Evolutionary conservation across 2,113 vertebrate genomes (phyloP), one percentile per base, ranked within the genome.

Genomic region (Struthio camelus): DNA sequence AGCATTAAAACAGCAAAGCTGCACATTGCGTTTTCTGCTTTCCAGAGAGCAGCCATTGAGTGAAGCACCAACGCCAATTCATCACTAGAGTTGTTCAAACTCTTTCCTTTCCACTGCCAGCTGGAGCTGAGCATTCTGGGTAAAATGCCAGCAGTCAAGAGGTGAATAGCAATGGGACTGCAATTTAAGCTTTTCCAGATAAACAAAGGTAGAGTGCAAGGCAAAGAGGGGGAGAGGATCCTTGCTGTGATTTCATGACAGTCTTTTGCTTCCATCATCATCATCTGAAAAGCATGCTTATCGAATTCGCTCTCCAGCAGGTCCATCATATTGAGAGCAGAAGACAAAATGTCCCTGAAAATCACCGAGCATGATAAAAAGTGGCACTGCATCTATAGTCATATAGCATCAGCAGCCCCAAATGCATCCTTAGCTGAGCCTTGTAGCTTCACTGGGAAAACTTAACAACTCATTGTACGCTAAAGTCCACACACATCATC

Each of bases 161-260:
- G 94, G 93, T 96, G 94, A 97, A 96, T 51, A 94, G 85, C 89
- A 93, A 56, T 3, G 61, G 87, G 95, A 91, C 87, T 92, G 94
- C 91, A 96, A 93, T 89, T 86, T 87, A 71, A 59, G 89, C 81
- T 70, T 51, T 73, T 69, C 0, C 38, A 93, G 91, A 91, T 61
- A 95, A 93, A 96, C 78, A 89, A 94, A 93, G 61, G 95, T 10
- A 54, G 81, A 93, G 84, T 1, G 16, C 44, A 85, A 94, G 61
- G 48, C 54, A 84, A 40, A 87, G 66, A 46, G 27, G 1, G 3
- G 15, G 40, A 71, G 36, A 94, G 54, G 62, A 85, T 71, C 62
- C 80, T 93, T 38, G 80, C 67, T 92, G 84, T 70, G 93, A 78
- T 96, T 96, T 77, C 84, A 59, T 14, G 66, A 78, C 14, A 17